Evolutionary conservation across 2,113 vertebrate genomes (phyloP).

Genomic region (Pedetes capensis): DNA sequence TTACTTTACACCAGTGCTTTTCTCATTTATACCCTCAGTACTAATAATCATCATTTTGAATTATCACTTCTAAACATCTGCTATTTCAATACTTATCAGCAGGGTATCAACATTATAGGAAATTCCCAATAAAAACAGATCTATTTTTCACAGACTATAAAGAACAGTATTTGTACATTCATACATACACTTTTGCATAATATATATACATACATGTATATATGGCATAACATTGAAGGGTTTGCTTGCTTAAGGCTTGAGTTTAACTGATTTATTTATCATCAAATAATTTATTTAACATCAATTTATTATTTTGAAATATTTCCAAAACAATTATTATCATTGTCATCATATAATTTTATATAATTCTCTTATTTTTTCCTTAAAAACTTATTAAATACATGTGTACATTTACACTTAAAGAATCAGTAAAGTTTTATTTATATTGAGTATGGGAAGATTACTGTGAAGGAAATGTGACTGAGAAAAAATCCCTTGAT

Average conservation of each 20-base stretch:
- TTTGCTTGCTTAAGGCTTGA: neutral
- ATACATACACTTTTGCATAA: neutral
- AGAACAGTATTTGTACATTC: neutral
- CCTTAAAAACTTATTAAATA: neutral
- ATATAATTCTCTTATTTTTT: neutral
- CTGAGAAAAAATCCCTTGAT: neutral
- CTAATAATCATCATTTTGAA: conserved; percentile 43
- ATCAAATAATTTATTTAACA: neutral
- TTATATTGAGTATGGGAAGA: neutral
- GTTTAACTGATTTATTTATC: neutral
- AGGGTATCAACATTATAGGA: conserved; percentile 9
- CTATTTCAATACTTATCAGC: conserved; percentile 44
- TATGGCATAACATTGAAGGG: neutral
- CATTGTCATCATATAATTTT: neutral
- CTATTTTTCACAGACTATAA: neutral
- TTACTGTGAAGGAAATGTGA: neutral
- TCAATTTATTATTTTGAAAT: neutral
- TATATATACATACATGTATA: neutral
- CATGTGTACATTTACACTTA: neutral
- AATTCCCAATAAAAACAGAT: conserved; percentile 2
- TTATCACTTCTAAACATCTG: conserved; percentile 34
- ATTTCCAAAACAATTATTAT: neutral
- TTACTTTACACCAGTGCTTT: neutral
- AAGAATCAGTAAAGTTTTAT: neutral
- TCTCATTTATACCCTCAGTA: neutral